phyloP scores from a whole-genome alignment of 1,140 invertebrate genomes.

The Protaetia brevitarsis region DNA sequence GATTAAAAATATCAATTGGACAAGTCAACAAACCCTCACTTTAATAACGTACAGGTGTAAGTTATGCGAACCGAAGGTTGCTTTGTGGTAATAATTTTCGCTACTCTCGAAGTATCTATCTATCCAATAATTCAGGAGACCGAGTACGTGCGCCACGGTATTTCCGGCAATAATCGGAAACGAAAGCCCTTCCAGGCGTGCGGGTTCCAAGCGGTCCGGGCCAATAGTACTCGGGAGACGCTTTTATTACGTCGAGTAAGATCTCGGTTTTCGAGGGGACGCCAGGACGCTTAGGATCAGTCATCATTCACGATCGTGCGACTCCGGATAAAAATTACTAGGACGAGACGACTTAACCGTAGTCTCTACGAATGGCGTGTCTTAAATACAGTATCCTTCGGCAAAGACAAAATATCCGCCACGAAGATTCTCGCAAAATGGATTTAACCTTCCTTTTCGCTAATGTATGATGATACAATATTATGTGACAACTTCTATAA shows the following conservation, averaged over 20 bases:
- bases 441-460: too few relatives aligned
- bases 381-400: too few relatives aligned
- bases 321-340: too few relatives aligned
- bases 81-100: conserved; percentile 16
- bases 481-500: too few relatives aligned
- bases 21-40: too few relatives aligned
- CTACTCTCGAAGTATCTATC: conserved; percentile 11
- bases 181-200: neutral
- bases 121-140: conserved; percentile 8
- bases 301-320: neutral
- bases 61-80: neutral
- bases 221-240: neutral
- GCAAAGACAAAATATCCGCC: too few relatives aligned
- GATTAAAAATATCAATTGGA: too few relatives aligned
- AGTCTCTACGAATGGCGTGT: too few relatives aligned
- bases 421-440: too few relatives aligned
- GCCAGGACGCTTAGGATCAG: neutral
- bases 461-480: neutral
- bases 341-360: too few relatives aligned
- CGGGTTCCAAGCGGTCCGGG: neutral
- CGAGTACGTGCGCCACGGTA: neutral
- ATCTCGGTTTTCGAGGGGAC: neutral
- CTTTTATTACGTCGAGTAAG: conserved; percentile 3
- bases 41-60: too few relatives aligned
- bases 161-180: conserved; percentile 8